Evolutionary conservation across 2,888 invertebrate species (phyloP).

Genomic region (Phorcus lineatus): DNA sequence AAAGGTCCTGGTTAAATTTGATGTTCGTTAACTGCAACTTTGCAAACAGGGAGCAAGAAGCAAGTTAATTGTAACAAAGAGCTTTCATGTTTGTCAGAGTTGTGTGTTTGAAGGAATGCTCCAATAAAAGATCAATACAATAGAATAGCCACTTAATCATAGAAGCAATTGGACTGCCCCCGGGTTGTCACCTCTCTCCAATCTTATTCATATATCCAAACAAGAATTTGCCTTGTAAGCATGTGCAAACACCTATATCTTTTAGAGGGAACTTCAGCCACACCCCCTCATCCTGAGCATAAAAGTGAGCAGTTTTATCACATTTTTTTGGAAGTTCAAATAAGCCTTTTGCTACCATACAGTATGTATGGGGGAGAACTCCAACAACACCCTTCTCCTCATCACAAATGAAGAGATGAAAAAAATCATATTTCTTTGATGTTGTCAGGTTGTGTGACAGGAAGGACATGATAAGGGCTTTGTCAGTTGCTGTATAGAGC

Average conservation of each 20-base stretch:
- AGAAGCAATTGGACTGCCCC: not conserved
- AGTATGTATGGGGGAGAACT: no score
- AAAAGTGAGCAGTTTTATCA: not conserved
- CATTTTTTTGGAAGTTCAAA: no score
- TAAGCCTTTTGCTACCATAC: no score
- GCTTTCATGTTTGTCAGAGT: not conserved
- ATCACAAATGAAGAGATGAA: slow-evolving; percentile 11
- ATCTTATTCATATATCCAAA: not conserved
- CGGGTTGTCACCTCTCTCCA: not conserved
- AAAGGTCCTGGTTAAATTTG: no score
- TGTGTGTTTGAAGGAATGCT: not conserved
- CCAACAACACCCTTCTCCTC: not conserved
- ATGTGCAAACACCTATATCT: not conserved
- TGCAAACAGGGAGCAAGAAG: no score
- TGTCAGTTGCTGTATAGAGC: not conserved
- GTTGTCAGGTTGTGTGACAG: not conserved
- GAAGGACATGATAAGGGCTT: not conserved
- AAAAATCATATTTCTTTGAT: not conserved
- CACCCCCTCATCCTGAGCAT: not conserved
- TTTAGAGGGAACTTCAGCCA: not conserved
- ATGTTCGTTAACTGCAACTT: no score
- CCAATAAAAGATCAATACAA: not conserved
- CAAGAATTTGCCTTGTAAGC: not conserved
- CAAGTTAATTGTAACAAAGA: no score
- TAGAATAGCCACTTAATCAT: not conserved